Conservation (phyloP, 2,888 invertebrate genomes). For the Eristalis intricaria region DNA sequence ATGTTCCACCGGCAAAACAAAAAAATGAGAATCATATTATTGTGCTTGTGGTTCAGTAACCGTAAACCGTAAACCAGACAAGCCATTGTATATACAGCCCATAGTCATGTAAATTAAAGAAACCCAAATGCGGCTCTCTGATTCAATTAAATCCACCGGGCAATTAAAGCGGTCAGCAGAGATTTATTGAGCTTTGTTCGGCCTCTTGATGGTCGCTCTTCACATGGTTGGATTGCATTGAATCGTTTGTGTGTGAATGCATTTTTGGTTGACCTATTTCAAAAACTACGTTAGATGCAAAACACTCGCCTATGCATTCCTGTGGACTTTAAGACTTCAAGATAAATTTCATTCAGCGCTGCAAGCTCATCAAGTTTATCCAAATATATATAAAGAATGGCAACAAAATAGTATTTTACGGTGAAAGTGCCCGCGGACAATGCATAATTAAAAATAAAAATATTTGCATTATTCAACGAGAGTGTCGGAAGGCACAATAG, state of each 20-base stretch:
- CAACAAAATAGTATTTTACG: background rate
- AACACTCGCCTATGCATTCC: background rate
- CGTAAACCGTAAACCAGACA: background rate
- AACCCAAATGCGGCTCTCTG: slow-evolving; percentile 33
- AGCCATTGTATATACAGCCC: background rate
- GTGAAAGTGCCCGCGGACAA: slow-evolving; percentile 27
- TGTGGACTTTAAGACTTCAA: background rate
- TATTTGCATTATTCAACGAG: slow-evolving; percentile 26
- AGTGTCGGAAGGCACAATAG: slow-evolving; percentile 5
- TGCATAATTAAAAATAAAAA: slow-evolving; percentile 24
- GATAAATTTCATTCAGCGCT: background rate
- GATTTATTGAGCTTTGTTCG: slow-evolving; percentile 28
- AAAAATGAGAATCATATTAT: background rate
- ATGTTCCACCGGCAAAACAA: slow-evolving; percentile 1
- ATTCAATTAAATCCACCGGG: slow-evolving; percentile 44
- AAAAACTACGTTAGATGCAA: background rate
- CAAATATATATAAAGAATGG: background rate
- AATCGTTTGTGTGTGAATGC: background rate
- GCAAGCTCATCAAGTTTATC: background rate
- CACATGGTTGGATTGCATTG: background rate
- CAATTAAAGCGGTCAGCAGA: slow-evolving; percentile 46
- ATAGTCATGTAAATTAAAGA: slow-evolving; percentile 36
- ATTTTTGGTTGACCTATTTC: slow-evolving; percentile 7
- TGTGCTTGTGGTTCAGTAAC: slow-evolving; percentile 15
- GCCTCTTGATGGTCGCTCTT: background rate